Conservation (phyloP, 2,888 invertebrate genomes). For the Nymphalis c-album region DNA sequence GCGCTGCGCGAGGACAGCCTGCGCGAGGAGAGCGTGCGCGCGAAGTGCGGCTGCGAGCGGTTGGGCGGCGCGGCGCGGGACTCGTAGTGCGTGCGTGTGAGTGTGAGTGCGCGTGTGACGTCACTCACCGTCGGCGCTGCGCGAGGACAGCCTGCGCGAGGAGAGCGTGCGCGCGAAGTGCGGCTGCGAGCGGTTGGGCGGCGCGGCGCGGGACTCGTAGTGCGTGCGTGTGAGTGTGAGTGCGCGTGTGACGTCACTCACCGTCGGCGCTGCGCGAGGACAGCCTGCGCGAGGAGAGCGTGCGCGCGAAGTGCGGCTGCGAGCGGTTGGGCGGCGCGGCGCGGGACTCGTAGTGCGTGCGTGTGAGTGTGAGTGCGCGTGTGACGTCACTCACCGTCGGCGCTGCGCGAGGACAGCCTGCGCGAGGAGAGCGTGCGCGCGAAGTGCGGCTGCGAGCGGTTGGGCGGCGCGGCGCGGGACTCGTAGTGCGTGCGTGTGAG, state of each 20-base stretch:
- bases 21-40: too few species aligned
- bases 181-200: constrained; percentile 84
- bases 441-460: constrained; percentile 80
- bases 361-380: constrained; percentile 42
- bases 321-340: constrained; percentile 92
- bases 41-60: constrained; percentile 75
- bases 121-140: constrained; percentile 92
- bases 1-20: too few species aligned
- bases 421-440: too few species aligned
- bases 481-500: constrained; percentile 89
- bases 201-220: too few species aligned
- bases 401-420: constrained; percentile 90
- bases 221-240: too few species aligned
- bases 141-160: constrained; percentile 86
- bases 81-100: constrained; percentile 77
- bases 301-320: too few species aligned
- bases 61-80: too few species aligned
- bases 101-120: too few species aligned
- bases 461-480: constrained; percentile 93
- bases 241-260: too few species aligned
- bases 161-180: too few species aligned
- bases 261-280: too few species aligned
- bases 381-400: constrained; percentile 86
- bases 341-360: constrained; percentile 97
- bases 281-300: constrained; percentile 82